Conservation (phyloP, 2,113 vertebrate species). For the Halcyon senegalensis region DNA sequence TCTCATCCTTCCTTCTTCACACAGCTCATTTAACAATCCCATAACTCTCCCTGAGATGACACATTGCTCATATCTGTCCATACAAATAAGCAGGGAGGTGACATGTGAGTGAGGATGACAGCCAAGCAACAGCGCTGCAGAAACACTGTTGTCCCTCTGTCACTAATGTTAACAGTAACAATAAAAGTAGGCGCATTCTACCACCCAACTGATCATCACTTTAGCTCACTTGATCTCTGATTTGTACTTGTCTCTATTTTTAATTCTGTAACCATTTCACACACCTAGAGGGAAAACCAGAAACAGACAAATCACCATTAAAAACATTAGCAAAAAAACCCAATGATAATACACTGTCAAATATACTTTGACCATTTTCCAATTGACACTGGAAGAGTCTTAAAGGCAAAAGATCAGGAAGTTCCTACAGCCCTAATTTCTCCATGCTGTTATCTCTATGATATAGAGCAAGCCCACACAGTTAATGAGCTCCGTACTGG, state of each 20-base stretch:
- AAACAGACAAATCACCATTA: not conserved
- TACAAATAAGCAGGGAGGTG: not conserved
- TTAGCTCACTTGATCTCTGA: not conserved
- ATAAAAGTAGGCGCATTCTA: not conserved
- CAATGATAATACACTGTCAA: not conserved
- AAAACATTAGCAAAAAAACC: not conserved
- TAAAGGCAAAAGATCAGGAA: not conserved
- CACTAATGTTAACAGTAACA: not conserved
- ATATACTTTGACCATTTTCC: not conserved
- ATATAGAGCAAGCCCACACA: not conserved
- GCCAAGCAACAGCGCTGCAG: not conserved
- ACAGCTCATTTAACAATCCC: not conserved
- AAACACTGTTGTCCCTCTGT: not conserved
- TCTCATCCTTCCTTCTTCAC: not conserved
- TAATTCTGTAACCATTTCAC: not conserved
- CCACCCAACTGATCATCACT: not conserved
- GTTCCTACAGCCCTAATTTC: not conserved
- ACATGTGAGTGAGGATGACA: not conserved
- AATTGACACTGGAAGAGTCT: not conserved
- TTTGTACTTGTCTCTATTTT: not conserved
- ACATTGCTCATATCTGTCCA: not conserved
- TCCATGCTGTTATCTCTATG: not conserved
- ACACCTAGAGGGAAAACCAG: not conserved
- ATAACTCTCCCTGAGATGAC: not conserved
- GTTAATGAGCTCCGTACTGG: not conserved